Base-by-base conservation (phyloP, 2,113 vertebrate genomes). In the Perognathus longimembris region DNA sequence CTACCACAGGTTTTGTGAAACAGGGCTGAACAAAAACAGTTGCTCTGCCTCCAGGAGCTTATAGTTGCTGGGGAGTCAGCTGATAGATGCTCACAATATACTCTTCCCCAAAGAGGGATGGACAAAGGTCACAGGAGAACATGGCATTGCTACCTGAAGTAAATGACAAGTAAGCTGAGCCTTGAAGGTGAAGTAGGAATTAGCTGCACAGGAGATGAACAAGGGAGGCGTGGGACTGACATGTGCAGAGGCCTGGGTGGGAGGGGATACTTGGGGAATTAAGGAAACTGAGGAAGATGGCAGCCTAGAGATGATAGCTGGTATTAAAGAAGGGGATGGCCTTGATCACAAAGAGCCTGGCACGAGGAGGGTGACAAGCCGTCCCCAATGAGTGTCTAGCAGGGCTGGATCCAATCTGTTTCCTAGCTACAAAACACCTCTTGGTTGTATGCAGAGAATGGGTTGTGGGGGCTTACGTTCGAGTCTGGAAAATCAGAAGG, bases 381-480 rank as follows among this genome's bases (percentile, higher is more conserved):
- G 18, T 32, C 73, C 32, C 57, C 4, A 5, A 14, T 40, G 32
- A 30, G 42, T 45, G 66, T 77, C 26, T 20, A 28, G 45, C 26
- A 40, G 66, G 24, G 66, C 21, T 12, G 0, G 7, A 15, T 17
- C 3, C 1, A 64, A 5, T 45, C 32, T 0, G 0, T 32, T 69
- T 85, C 28, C 76, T 7, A 50, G 50, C 7, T 74, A 57, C n/a
- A 63, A 59, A 85, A 66, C 8, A 71, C 2, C 2, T 45, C 50
- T 34, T 28, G 14, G 6, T 57, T 34, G 9, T 1, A 6, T 63
- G 10, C 36, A n/a, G 64, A 42, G 70, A 32, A 32, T 11, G 50
- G n/a, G 15, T 54, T 28, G 10, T 42, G 17, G 50, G 40, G 18
- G 30, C 21, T 0, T 1, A 18, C 42, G 21, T 63, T 45, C 6